phyloP scores from a whole-genome alignment of 2,888 invertebrate genomes.

The Oxytorus armatus region DNA sequence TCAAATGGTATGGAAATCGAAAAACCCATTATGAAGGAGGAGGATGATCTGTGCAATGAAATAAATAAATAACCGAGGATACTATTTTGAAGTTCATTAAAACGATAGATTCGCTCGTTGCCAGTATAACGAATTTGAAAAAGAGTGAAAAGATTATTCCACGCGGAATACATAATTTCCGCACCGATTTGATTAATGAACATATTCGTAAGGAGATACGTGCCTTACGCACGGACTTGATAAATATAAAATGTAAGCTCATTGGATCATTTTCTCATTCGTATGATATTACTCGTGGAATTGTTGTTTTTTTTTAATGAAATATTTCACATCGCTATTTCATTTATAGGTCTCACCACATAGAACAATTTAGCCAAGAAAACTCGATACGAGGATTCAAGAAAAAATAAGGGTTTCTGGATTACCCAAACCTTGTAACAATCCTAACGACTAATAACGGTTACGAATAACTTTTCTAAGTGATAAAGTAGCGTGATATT shows the following conservation, averaged over 20 bases:
- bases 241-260: too few species aligned
- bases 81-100: not conserved
- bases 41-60: not conserved
- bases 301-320: too few species aligned
- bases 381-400: too few species aligned
- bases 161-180: not conserved
- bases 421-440: too few species aligned
- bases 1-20: too few species aligned
- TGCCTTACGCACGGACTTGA: not conserved
- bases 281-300: too few species aligned
- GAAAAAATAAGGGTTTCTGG: too few species aligned
- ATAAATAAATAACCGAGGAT: not conserved
- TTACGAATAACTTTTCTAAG: too few species aligned
- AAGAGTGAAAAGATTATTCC: not conserved
- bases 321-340: not conserved
- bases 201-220: not conserved
- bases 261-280: too few species aligned
- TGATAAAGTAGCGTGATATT: too few species aligned
- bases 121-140: not conserved
- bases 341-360: not conserved
- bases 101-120: not conserved
- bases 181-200: not conserved
- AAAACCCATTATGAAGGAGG: not conserved
- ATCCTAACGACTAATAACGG: too few species aligned
- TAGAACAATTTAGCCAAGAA: too few species aligned